Conservation (phyloP, 2,113 vertebrate genomes). For the Heptranchias perlo region DNA sequence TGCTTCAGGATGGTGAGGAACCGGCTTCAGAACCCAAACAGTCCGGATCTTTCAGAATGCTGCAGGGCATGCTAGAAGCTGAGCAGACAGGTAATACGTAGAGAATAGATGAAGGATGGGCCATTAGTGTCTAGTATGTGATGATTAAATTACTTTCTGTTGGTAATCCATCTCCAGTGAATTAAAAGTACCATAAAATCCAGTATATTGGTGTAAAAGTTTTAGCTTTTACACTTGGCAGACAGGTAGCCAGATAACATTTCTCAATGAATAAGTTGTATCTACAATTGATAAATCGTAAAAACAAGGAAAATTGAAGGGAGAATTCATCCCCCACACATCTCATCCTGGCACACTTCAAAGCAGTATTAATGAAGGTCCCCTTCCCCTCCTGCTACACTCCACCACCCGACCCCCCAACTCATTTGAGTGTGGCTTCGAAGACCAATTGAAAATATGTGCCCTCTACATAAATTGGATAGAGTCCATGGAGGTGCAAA, state of each 20-base stretch:
- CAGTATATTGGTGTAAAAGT: background rate
- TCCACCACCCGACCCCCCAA: background rate
- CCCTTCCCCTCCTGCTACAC: background rate
- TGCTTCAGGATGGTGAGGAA: slow-evolving; percentile 81
- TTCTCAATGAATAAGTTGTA: background rate
- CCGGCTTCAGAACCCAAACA: slow-evolving; percentile 82
- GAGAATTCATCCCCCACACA: background rate
- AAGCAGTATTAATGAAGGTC: background rate
- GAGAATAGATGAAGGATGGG: background rate
- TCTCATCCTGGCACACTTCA: background rate
- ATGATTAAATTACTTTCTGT: background rate
- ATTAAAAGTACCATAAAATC: background rate
- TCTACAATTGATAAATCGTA: background rate
- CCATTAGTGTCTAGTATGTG: background rate
- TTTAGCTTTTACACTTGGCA: background rate
- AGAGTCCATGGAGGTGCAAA: background rate
- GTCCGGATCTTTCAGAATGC: slow-evolving; percentile 90
- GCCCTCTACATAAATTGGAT: no score
- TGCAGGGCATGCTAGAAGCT: slow-evolving; percentile 91
- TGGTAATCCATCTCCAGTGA: background rate
- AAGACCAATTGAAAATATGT: background rate
- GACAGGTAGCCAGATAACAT: background rate
- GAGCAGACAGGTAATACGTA: slow-evolving; percentile 73
- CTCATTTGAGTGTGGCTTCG: background rate
- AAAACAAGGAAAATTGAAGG: background rate